Evolutionary conservation across 2,113 vertebrate genomes (phyloP), one percentile per base, ranked within the genome.

Genomic region (Orthonyx spaldingii): DNA sequence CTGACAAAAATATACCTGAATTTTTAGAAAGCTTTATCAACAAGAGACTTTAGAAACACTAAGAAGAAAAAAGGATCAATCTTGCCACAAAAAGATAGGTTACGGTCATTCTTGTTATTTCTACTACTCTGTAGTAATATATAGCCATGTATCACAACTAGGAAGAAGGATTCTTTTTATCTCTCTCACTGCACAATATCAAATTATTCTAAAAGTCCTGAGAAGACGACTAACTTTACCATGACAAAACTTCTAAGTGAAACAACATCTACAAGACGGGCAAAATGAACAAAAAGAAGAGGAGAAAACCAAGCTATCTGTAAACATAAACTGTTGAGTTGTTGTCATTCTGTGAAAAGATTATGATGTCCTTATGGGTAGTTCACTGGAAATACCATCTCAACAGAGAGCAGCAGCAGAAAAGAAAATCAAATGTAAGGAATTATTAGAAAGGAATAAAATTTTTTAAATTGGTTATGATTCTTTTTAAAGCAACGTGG

Each of bases 131-230:
- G 10, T 59, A 59, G 22, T 42, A 89, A 66, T 28, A 35, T 16
- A 28, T 14, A 5, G 17, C 11, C 35, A 42, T 24, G 9, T 39
- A 32, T 32, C 44, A 59, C 14, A 55, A 41, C 1, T 3, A 57
- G 7, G 3, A 53, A 17, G 16, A 2, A 9, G 7, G 1, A 3
- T 28, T 44, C 11, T 39, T 37, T 50, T 37, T 59, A 19, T 72
- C 10, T 9, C 11, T 8, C 21, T 28, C 35, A 7, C 4, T 47
- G 1, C 28, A 28, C 7, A 32, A 39, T 8, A 2, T 2, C 6
- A 56, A 27, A 22, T 63, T 87, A 53, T 55, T 86, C 21, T 53
- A n/a, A 63, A 80, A 59, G 17, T 80, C 42, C 44, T 76, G 17
- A 57, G 68, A 81, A 60, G 4, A 28, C 75, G 16, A 76, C 24